These are phyloP conservation scores for Carcina quercana DNA, from an alignment of 2,888 invertebrate genomes.

Conservation along the genomic window DNA sequence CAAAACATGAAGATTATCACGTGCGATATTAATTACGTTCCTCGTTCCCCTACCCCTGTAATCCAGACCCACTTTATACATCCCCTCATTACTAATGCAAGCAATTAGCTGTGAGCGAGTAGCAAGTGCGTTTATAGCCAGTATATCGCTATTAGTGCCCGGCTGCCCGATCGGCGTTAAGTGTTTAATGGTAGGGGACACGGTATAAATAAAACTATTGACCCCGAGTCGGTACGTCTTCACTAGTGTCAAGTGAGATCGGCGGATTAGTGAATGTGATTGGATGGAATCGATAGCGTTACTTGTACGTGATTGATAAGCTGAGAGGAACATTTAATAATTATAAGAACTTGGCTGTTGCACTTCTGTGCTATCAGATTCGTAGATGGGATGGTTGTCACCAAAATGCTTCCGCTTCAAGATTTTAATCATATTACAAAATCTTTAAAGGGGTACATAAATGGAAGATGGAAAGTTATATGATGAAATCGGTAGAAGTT, in stretches of 20 bases:
- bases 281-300: too few relatives aligned
- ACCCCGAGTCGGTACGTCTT: conserved; percentile 47
- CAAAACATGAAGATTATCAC: conserved; percentile 32
- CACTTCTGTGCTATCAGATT: too few relatives aligned
- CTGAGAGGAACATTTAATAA: too few relatives aligned
- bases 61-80: conserved; percentile 19
- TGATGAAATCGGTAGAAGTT: too few relatives aligned
- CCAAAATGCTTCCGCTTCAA: too few relatives aligned
- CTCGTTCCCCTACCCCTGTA: conserved; percentile 20
- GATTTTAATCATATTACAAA: too few relatives aligned
- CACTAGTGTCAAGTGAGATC: conserved; percentile 50
- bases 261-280: not conserved
- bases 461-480: too few relatives aligned
- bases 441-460: too few relatives aligned
- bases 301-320: too few relatives aligned
- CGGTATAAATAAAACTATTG: conserved; percentile 41
- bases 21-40: conserved; percentile 42
- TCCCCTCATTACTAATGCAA: conserved; percentile 62
- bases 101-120: conserved; percentile 54
- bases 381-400: too few relatives aligned
- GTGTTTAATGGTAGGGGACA: conserved; percentile 36
- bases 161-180: conserved; percentile 59
- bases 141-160: conserved; percentile 59
- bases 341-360: too few relatives aligned
- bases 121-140: conserved; percentile 45